These are phyloP conservation scores for Agrotis ipsilon DNA, from an alignment of 2,888 invertebrate species.

Conservation along the genomic window DNA sequence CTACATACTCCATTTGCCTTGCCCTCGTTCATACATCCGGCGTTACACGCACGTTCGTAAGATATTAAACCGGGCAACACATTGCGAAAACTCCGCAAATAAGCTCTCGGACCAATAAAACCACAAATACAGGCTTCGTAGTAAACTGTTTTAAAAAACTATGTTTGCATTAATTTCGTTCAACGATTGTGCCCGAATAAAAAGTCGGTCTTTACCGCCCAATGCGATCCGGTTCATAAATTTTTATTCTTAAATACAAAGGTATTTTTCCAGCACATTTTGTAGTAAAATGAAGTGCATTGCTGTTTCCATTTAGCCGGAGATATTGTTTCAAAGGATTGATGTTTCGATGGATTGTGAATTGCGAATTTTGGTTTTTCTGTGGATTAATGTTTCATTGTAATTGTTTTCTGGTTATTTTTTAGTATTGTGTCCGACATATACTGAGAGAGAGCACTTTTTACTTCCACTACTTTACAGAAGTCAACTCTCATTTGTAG, in stretches of 20 bases:
- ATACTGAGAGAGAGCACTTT: too few species aligned
- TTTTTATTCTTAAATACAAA: slow-evolving; percentile 57
- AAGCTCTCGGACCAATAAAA: slow-evolving; percentile 31
- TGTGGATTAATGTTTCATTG: slow-evolving; percentile 1
- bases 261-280: slow-evolving; percentile 34
- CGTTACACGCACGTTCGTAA: not conserved
- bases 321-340: slow-evolving; percentile 36
- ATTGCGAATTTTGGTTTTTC: slow-evolving; percentile 8
- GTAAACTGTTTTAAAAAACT: slow-evolving; percentile 43
- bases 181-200: slow-evolving; percentile 38
- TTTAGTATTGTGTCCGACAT: too few species aligned
- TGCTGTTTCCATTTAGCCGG: slow-evolving; percentile 38
- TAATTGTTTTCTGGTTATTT: not conserved
- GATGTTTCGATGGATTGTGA: slow-evolving; percentile 23
- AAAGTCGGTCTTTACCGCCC: slow-evolving; percentile 39
- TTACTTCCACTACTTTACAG: too few species aligned
- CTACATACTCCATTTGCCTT: not conserved
- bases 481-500: too few species aligned
- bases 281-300: slow-evolving; percentile 55
- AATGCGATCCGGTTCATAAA: slow-evolving; percentile 60
- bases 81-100: slow-evolving; percentile 1
- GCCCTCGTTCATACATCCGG: not conserved
- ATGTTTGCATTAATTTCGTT: slow-evolving; percentile 45
- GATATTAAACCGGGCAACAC: slow-evolving; percentile 2
- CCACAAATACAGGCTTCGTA: slow-evolving; percentile 12